Evolutionary conservation across 2,888 invertebrate species (phyloP).

Genomic region (Myopa tessellatipennis): DNA sequence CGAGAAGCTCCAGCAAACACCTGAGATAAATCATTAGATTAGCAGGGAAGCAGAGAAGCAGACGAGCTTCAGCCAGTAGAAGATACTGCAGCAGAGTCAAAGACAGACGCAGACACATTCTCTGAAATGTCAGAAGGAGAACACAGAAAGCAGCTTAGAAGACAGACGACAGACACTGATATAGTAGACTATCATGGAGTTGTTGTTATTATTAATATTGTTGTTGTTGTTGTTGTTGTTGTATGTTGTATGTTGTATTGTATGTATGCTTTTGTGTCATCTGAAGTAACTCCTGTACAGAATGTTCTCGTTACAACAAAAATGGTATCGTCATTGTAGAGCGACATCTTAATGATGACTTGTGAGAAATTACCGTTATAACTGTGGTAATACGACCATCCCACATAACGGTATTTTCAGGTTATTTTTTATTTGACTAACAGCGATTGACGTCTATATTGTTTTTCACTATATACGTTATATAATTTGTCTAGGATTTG

Average conservation of each 20-base stretch:
- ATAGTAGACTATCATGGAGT: not conserved
- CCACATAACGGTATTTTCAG: not conserved
- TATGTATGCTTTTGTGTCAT: not conserved
- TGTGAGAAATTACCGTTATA: conserved; percentile 35
- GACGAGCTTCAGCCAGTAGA: not conserved
- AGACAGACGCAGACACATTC: too few species aligned
- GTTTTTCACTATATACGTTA: too few species aligned
- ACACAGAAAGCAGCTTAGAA: too few species aligned
- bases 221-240: not conserved
- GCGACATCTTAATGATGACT: conserved; percentile 17
- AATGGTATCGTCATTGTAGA: not conserved
- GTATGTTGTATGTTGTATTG: not conserved
- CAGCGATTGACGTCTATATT: conserved; percentile 10
- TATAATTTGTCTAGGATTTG: too few species aligned
- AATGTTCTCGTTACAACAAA: not conserved
- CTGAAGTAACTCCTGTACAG: conserved; percentile 7
- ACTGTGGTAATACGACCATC: conserved; percentile 18
- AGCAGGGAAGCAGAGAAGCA: conserved; percentile 42
- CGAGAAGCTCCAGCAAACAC: conserved; percentile 60
- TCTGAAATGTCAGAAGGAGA: too few species aligned
- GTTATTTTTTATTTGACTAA: conserved; percentile 17
- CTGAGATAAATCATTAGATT: conserved; percentile 64
- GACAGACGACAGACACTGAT: not conserved
- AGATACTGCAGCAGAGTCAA: too few species aligned
- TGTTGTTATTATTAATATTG: not conserved